A percentile compares a stretch with the other conserved stretches of the same genome.
phyloP scores from a whole-genome alignment of 2,113 vertebrate genomes.

The Vicugna pacos region DNA sequence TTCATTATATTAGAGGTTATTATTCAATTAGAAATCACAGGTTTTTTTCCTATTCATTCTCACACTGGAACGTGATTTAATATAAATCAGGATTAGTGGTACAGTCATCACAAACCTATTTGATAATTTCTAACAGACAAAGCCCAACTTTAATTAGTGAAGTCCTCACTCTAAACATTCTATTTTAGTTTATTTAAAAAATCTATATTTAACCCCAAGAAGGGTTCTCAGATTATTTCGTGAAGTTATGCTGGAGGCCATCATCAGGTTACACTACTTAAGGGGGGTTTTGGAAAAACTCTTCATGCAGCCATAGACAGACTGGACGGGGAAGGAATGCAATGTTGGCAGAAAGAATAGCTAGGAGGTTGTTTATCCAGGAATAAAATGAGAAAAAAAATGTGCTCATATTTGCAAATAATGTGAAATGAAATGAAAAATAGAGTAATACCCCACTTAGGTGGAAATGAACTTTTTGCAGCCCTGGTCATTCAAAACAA shows the following conservation, averaged over 20 bases:
- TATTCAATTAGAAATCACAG: not conserved
- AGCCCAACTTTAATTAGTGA: not conserved
- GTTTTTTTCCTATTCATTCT: not conserved
- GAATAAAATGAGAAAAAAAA: not conserved
- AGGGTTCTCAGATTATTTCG: not conserved
- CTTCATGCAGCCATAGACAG: not conserved
- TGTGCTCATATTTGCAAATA: not conserved
- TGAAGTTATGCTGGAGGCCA: not conserved
- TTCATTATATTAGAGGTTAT: not conserved
- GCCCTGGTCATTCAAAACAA: not conserved
- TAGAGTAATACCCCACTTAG: not conserved
- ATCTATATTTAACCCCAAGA: not conserved
- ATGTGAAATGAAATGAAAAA: not conserved
- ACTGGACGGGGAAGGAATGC: not conserved
- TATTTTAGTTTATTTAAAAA: not conserved
- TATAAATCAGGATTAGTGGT: not conserved
- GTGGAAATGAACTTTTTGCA: not conserved
- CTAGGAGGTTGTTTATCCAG: not conserved
- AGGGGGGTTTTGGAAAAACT: not conserved
- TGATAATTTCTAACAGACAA: not conserved
- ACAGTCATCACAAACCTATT: conserved; percentile 15
- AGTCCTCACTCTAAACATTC: not conserved
- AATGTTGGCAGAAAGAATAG: not conserved
- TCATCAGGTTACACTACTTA: not conserved
- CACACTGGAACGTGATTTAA: not conserved